Conservation (phyloP, 1,140 invertebrate species). For the Papilio helenus region DNA sequence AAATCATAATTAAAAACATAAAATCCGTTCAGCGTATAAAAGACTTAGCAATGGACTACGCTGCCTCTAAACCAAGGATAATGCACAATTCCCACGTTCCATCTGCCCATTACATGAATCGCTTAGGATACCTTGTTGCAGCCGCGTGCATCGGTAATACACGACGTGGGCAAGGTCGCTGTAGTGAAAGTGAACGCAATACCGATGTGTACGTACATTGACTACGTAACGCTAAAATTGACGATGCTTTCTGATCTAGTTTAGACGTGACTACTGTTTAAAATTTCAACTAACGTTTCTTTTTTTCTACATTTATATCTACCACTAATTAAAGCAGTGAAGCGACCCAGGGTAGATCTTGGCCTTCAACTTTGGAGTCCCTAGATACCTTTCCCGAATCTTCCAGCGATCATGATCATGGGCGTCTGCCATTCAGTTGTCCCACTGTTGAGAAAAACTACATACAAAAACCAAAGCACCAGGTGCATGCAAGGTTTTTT, state of each 20-base stretch:
- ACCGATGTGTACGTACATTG: slow-evolving; percentile 1
- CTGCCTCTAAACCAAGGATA: slow-evolving; percentile 23
- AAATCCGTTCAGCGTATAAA: background rate
- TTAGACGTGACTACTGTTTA: background rate
- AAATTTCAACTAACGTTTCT: background rate
- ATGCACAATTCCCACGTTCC: slow-evolving; percentile 24
- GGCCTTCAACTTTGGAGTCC: too few relatives aligned
- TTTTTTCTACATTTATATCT: background rate
- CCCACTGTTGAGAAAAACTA: too few relatives aligned
- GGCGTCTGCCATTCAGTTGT: too few relatives aligned
- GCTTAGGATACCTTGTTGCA: slow-evolving; percentile 14
- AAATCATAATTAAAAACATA: background rate
- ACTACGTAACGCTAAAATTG: slow-evolving; percentile 21
- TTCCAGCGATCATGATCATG: too few relatives aligned
- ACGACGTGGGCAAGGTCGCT: slow-evolving; percentile 45
- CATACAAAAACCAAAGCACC: too few relatives aligned
- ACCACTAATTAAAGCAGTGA: background rate
- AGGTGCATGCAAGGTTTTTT: too few relatives aligned
- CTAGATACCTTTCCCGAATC: too few relatives aligned
- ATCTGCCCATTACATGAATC: slow-evolving; percentile 25
- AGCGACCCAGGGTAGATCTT: background rate
- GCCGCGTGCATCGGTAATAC: slow-evolving; percentile 22
- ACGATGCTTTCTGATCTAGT: slow-evolving; percentile 24
- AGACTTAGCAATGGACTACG: background rate
- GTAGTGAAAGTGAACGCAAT: slow-evolving; percentile 49